Conservation (phyloP, 2,888 invertebrate species). For the Oithona nana region DNA sequence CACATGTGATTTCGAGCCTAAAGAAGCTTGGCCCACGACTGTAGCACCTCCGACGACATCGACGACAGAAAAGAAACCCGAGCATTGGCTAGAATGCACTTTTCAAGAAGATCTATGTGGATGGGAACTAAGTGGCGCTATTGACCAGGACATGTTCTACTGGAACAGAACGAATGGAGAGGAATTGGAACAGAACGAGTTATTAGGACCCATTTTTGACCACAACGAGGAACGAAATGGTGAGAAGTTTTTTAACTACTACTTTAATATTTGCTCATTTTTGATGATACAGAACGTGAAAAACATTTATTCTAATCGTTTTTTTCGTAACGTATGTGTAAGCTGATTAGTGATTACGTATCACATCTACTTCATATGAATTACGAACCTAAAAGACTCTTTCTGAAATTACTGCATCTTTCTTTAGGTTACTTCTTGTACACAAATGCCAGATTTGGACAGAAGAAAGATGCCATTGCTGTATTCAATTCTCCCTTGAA, state of each 20-base stretch:
- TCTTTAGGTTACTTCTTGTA: neutral
- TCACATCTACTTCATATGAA: no score
- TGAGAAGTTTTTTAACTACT: neutral
- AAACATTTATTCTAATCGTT: no score
- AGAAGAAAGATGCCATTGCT: neutral
- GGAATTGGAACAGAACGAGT: neutral
- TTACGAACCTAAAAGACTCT: no score
- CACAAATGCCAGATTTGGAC: neutral
- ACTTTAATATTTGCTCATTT: neutral
- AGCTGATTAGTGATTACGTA: no score
- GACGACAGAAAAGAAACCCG: neutral
- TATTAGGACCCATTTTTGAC: neutral
- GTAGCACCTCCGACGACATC: neutral
- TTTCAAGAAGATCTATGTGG: neutral
- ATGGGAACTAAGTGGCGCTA: neutral
- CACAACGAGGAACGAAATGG: neutral
- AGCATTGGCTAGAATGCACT: neutral
- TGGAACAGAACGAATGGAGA: neutral
- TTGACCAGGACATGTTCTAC: neutral
- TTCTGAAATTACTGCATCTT: no score
- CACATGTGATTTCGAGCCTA: neutral
- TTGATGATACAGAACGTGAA: neutral
- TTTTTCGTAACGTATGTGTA: no score
- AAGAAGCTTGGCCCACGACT: neutral
- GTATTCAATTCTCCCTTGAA: neutral